A percentile compares a stretch with the other conserved stretches of the same genome.
phyloP scores from a whole-genome alignment of 2,888 invertebrate genomes.

The Gastrophysa polygoni region DNA sequence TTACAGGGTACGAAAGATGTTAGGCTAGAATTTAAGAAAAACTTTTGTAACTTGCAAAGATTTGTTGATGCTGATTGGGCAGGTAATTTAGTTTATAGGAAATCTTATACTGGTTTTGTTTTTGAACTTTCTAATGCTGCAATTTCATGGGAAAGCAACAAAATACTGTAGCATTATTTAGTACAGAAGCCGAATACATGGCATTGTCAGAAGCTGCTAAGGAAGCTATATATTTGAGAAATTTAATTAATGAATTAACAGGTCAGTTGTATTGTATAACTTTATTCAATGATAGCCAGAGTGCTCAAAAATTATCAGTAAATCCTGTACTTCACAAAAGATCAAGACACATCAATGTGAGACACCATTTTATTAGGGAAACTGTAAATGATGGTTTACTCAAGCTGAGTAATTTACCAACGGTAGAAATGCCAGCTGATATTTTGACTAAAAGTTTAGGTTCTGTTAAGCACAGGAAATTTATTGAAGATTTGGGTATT shows the following conservation, averaged over 20 bases:
- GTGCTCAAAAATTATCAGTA: constrained; percentile 25
- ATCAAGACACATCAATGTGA: constrained; percentile 18
- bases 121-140: constrained; percentile 39
- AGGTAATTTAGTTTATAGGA: constrained; percentile 44
- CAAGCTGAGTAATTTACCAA: no score
- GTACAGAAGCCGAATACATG: constrained; percentile 46
- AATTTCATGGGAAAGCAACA: constrained; percentile 46
- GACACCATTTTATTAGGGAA: no score
- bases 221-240: constrained; percentile 35
- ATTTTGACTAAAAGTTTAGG: no score
- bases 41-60: background rate
- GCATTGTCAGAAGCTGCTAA: constrained; percentile 41
- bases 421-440: no score
- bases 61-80: constrained; percentile 27
- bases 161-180: constrained; percentile 41
- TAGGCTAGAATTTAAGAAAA: background rate
- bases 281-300: constrained; percentile 28
- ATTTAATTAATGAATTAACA: constrained; percentile 18
- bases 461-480: no score
- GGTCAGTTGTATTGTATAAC: constrained; percentile 13
- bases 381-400: no score
- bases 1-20: constrained; percentile 18
- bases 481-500: no score
- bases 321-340: constrained; percentile 1
- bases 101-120: constrained; percentile 49